Evolutionary conservation across 2,797 vertebrate species (phyloP).

Genomic region (Poeciliopsis infans): DNA sequence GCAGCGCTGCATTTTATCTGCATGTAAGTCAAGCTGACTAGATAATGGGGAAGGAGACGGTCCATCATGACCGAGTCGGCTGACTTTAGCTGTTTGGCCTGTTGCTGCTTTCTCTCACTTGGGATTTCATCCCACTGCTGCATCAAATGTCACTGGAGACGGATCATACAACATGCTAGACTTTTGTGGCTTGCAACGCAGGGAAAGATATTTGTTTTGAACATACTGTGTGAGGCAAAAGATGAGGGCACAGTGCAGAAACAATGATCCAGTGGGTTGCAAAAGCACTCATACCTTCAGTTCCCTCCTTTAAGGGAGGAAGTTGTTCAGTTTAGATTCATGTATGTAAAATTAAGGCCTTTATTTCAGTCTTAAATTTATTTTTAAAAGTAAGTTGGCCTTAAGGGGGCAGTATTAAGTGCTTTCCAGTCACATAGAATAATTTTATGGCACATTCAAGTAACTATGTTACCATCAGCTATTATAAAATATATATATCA

Average conservation of each 20-base stretch:
- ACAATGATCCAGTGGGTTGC: background rate
- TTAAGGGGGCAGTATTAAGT: too few species aligned
- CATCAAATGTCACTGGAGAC: constrained; percentile 60
- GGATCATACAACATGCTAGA: constrained; percentile 26
- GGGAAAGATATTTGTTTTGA: constrained; percentile 17
- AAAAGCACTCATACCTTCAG: background rate
- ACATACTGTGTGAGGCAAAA: background rate
- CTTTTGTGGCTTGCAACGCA: constrained; percentile 38
- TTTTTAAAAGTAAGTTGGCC: too few species aligned
- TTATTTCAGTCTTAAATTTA: too few species aligned
- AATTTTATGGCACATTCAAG: too few species aligned
- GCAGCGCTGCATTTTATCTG: constrained; percentile 62
- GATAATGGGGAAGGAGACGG: constrained; percentile 59
- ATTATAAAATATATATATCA: too few species aligned
- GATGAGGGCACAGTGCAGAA: constrained; percentile 6
- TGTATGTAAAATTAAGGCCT: too few species aligned
- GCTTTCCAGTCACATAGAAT: too few species aligned
- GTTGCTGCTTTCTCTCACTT: constrained; percentile 39
- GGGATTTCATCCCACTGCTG: constrained; percentile 53
- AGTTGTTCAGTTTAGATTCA: background rate
- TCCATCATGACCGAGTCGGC: constrained; percentile 56
- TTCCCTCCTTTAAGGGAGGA: background rate
- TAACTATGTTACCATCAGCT: too few species aligned
- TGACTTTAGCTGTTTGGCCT: constrained; percentile 44
- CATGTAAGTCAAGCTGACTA: constrained; percentile 58